Evolutionary conservation across 2,888 invertebrate species (phyloP), one percentile per base, ranked within the genome.

Genomic region (Drosophila atripex): DNA sequence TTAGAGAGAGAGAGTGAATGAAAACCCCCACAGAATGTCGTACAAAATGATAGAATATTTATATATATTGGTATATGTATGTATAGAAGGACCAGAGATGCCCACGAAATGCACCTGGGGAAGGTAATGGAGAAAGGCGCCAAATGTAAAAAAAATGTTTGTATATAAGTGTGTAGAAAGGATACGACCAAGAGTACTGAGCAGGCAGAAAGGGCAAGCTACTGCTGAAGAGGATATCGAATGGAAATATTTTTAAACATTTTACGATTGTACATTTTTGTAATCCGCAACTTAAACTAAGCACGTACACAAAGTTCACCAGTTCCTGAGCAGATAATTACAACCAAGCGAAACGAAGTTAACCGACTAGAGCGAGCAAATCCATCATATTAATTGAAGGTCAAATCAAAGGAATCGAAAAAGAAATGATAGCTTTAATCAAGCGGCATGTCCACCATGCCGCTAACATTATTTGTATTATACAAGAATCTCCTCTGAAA

Each of bases 341-440:
- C 32, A 61, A 63, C 69, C 77, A 45, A 35, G 46, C 60, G 38
- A 41, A 57, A 51, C 51, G 72, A 65, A 65, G 66, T 70, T 71
- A 54, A 71, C 70, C 68, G 51, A 18, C 45, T 57, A 46, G 16
- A 59, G 57, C 52, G 28, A 46, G 43, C 52, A 47, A 25, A 25
- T 18, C 18, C 39, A 41, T 16, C 16, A 9, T 41, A 18, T 41
- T 25, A 51, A 28, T 18, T 38, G 54, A 23, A 72, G 39, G 47
- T 28, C 9, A 54, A 64, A 58, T 59, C 59, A 65, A 61, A 70
- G 49, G 38, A 64, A 78, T 63, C 58, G 53, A 66, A 55, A 71
- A 49, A 60, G 54, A 57, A 59, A 47, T 53, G 63, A 43, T 83
- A 80, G 80, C 80, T 86, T 80, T 86, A 80, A 78, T 21, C 78